Evolutionary conservation across 2,113 vertebrate genomes (phyloP).

Genomic region (Scomber japonicus): DNA sequence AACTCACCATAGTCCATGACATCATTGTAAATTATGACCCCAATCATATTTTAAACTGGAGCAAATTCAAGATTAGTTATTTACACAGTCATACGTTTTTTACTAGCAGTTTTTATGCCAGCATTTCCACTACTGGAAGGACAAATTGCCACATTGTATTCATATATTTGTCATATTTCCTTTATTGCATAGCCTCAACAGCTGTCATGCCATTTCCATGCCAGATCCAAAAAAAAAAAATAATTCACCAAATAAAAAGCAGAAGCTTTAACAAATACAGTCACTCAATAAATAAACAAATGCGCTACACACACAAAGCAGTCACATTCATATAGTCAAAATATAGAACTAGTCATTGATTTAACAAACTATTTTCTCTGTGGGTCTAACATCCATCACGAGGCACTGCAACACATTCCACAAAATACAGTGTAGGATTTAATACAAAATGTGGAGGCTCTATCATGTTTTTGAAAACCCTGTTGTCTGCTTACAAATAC

Average conservation of each 20-base stretch:
- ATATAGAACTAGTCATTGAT: conserved; percentile 52
- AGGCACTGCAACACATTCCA: conserved; percentile 77
- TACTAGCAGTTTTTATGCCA: background rate
- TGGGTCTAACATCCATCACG: conserved; percentile 62
- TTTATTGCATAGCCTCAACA: conserved; percentile 77
- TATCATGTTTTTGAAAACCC: conserved; percentile 31
- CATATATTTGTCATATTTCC: conserved; percentile 54
- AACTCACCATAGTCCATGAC: background rate
- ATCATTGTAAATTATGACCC: no score
- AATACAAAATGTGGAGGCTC: conserved; percentile 68
- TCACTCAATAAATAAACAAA: conserved; percentile 80
- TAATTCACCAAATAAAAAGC: conserved; percentile 73
- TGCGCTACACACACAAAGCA: conserved; percentile 68
- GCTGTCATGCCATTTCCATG: conserved; percentile 79
- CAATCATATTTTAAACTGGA: background rate
- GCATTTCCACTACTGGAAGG: background rate
- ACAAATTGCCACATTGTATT: conserved; percentile 15
- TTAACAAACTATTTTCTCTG: conserved; percentile 53
- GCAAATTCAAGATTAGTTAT: background rate
- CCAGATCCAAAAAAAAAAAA: conserved; percentile 64
- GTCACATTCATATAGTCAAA: conserved; percentile 69
- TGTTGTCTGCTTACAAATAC: conserved; percentile 44
- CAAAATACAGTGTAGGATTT: conserved; percentile 54
- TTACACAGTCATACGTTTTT: background rate
- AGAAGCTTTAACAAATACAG: conserved; percentile 71